phyloP scores from a whole-genome alignment of 2,113 vertebrate species.

The Naja naja region DNA sequence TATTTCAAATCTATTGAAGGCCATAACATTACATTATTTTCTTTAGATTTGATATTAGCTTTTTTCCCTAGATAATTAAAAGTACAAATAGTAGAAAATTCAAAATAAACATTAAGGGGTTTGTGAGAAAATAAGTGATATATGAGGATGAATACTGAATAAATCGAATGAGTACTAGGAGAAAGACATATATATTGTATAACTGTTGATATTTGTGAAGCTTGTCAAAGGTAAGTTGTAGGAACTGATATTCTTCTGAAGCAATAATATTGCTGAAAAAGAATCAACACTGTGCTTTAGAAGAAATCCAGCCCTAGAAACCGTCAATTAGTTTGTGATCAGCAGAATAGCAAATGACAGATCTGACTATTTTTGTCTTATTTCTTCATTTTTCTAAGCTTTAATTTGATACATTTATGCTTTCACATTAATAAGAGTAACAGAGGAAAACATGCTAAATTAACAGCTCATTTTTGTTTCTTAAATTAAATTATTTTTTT shows the following conservation, averaged over 20 bases:
- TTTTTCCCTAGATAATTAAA: background rate
- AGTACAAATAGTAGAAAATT: background rate
- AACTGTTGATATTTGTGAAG: background rate
- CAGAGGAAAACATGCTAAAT: background rate
- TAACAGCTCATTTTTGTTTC: background rate
- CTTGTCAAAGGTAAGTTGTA: background rate
- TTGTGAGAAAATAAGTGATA: background rate
- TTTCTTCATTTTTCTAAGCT: background rate
- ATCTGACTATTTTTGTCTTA: background rate
- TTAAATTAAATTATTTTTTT: background rate
- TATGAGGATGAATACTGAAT: background rate
- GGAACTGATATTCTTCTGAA: background rate
- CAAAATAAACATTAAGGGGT: background rate
- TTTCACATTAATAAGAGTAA: background rate
- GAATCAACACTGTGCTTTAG: background rate
- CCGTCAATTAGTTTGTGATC: background rate
- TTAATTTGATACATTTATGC: background rate
- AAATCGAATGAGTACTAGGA: background rate
- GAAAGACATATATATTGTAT: background rate
- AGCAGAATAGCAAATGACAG: background rate
- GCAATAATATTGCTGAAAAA: background rate
- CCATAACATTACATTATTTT: background rate
- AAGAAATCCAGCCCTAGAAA: background rate
- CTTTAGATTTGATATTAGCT: background rate
- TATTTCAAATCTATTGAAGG: background rate